Evolutionary conservation across 35 echinoderm and acorn worm genomes (phyloP), one percentile per base, ranked within the genome.

Genomic region (Acanthaster planci): DNA sequence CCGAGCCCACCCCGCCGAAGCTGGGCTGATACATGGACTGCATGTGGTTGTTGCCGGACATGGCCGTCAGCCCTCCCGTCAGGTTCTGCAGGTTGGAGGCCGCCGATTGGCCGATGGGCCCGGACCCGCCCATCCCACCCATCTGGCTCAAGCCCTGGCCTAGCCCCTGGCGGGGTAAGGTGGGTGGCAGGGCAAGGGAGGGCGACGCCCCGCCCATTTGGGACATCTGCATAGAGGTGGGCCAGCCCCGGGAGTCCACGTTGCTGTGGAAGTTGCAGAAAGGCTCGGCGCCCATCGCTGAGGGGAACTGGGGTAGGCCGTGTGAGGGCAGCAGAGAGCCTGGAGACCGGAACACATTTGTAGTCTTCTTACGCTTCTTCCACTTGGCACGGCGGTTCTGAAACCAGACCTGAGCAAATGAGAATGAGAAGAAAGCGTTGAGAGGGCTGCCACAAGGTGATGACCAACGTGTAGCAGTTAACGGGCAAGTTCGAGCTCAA

Each of bases 331-430:
- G 89, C 37, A 99, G 77, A n/a, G 92, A 88, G 47, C 96, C 96
- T 64, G 96, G 89, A 51, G 96, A 94, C 38, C 96, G 88, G 83
- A 99, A 99, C 44, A 99, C 96, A 85, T 99, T 99, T 36, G 96
- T 99, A 30, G 92, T 89, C 96, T 99, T 99, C 96, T 99, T 99
- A 67, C 96, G 89, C 83, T 99, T 99, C 92, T 99, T 99, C 96
- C 96, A 99, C 78, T 99, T 99, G 19, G 96, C 96, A 84, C 96
- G 92, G 52, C 96, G 92, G 78, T 99, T 99, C 82, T 99, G 96
- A 86, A 99, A 99, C 96, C 96, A 99, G 34, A 99, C 96, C 96
- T 99, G 79, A 8, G 76, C 26, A 77, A 7, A 80, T n/a, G n/a
- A n/a, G n/a, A n/a, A n/a, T n/a, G n/a, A n/a, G n/a, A n/a, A n/a